These are phyloP conservation scores for Melinaea marsaeus DNA, from an alignment of 2,888 invertebrate species.

Conservation along the genomic window DNA sequence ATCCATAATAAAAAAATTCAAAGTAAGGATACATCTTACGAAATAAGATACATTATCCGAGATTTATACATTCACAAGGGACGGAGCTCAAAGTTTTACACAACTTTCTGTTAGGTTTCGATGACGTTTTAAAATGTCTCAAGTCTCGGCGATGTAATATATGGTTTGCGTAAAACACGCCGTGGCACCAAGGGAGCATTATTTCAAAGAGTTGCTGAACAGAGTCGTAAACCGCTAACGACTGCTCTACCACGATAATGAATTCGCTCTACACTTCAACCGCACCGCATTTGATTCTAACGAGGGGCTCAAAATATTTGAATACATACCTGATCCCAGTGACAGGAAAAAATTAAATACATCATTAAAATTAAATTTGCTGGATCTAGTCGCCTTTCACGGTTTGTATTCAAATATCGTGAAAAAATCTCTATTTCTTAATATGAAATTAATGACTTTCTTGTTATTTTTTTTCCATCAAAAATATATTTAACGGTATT, in stretches of 20 bases:
- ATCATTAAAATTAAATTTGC: constrained; percentile 35
- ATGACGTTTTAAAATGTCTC: constrained; percentile 26
- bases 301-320: constrained; percentile 49
- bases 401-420: constrained; percentile 22
- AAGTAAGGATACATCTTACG: no score
- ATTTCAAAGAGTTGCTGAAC: constrained; percentile 69
- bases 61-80: constrained; percentile 4
- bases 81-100: background rate
- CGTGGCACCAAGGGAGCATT: constrained; percentile 60
- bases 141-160: constrained; percentile 23
- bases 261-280: constrained; percentile 64
- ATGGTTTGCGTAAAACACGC: constrained; percentile 39
- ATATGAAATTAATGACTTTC: constrained; percentile 1
- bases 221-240: constrained; percentile 69
- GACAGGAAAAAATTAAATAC: constrained; percentile 37
- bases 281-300: constrained; percentile 50
- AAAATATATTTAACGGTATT: constrained; percentile 6
- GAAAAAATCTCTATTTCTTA: background rate
- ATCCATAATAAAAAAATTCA: no score
- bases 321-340: constrained; percentile 39
- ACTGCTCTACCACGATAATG: constrained; percentile 69
- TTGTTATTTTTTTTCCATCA: background rate
- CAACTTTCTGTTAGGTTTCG: constrained; percentile 13
- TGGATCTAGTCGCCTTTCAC: constrained; percentile 4
- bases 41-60: background rate